Evolutionary conservation across 2,888 invertebrate genomes (phyloP).

Genomic region (Scaptomyza parva): DNA sequence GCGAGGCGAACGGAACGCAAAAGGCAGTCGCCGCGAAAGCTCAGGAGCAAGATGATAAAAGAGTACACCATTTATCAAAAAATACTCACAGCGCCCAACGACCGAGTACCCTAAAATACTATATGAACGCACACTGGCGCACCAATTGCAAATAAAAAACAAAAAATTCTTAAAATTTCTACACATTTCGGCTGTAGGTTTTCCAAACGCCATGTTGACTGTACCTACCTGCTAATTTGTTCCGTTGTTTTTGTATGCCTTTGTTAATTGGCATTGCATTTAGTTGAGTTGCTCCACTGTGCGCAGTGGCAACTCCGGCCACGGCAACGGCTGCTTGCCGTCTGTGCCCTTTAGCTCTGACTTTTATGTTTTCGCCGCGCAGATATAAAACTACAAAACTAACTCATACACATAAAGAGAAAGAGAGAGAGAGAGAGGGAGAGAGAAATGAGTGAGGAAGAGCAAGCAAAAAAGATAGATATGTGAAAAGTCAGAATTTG

Average conservation of each 20-base stretch:
- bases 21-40: constrained; percentile 58
- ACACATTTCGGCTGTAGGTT: constrained; percentile 23
- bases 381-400: constrained; percentile 63
- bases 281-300: constrained; percentile 56
- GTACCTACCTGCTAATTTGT: constrained; percentile 50
- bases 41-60: constrained; percentile 80
- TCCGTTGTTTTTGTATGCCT: constrained; percentile 3
- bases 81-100: constrained; percentile 54
- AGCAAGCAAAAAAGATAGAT: constrained; percentile 4
- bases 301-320: constrained; percentile 41
- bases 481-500: constrained; percentile 40
- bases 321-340: constrained; percentile 67
- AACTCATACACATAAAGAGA: constrained; percentile 35
- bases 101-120: constrained; percentile 64
- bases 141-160: constrained; percentile 6
- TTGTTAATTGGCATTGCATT: constrained; percentile 53
- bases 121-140: constrained; percentile 66
- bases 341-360: constrained; percentile 74
- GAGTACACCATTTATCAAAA: constrained; percentile 79
- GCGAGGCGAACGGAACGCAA: constrained; percentile 60
- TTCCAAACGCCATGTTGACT: constrained; percentile 36
- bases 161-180: constrained; percentile 6
- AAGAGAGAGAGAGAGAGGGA: background rate
- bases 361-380: constrained; percentile 76
- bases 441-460: background rate